phyloP scores from a whole-genome alignment of 2,797 vertebrate species.

The Micromesistius poutassou region DNA sequence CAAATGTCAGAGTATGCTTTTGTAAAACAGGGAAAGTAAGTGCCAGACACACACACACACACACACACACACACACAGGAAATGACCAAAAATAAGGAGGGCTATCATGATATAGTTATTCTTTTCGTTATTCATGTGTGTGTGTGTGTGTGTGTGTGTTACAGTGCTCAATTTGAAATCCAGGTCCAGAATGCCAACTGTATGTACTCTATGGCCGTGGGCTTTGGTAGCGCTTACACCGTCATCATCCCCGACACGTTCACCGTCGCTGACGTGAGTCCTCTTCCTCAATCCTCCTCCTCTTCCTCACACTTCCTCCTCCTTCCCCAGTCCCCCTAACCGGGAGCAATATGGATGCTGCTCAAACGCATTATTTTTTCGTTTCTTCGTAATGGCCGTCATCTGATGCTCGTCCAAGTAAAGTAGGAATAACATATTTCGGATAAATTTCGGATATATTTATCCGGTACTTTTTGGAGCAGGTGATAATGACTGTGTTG shows the following conservation, averaged over 20 bases:
- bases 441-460: no score
- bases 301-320: not conserved
- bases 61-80: not conserved
- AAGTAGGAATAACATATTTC: no score
- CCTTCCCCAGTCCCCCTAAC: not conserved
- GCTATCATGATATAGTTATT: not conserved
- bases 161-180: conserved; percentile 52
- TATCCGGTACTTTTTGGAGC: no score
- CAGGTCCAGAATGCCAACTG: conserved; percentile 14
- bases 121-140: conserved; percentile 20
- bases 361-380: not conserved
- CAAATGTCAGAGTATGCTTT: conserved; percentile 61
- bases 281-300: not conserved
- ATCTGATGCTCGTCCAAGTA: no score
- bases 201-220: conserved; percentile 33
- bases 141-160: not conserved
- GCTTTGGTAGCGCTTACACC: conserved; percentile 83
- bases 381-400: no score
- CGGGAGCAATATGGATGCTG: not conserved
- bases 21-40: conserved; percentile 75
- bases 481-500: no score
- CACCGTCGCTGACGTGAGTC: conserved; percentile 47
- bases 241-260: conserved; percentile 67
- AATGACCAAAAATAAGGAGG: not conserved
- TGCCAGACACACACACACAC: not conserved